Conservation (phyloP, 64 coral and sea anemone species). For the Montipora cactus region DNA sequence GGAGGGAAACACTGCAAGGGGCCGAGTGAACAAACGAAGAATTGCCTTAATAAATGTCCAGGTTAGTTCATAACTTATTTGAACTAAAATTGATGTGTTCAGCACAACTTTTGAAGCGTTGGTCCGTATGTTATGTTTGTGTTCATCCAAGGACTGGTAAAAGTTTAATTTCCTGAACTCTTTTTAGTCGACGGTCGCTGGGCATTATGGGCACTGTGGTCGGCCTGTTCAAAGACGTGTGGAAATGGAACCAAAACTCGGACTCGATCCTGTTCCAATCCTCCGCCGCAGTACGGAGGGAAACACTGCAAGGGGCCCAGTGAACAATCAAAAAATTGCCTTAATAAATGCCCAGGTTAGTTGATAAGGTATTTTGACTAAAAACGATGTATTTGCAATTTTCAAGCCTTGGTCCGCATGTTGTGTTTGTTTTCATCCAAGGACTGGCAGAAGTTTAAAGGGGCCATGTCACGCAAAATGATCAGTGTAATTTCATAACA, state of each 20-base stretch:
- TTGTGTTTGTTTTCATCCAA: neutral
- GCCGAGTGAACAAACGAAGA: conserved; percentile 17
- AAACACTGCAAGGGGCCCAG: neutral
- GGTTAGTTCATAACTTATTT: neutral
- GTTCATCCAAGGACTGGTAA: neutral
- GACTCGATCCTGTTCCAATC: conserved; percentile 50
- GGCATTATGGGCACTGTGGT: conserved; percentile 30
- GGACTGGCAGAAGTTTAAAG: neutral
- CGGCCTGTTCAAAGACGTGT: conserved; percentile 59
- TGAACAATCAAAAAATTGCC: conserved; percentile 12
- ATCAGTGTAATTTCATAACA: too few species aligned
- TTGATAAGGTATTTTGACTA: too few species aligned
- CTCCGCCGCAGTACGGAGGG: conserved; percentile 49
- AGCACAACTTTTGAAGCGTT: neutral
- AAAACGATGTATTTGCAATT: too few species aligned
- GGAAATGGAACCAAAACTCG: conserved; percentile 23
- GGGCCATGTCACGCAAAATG: too few species aligned
- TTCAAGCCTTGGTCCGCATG: neutral
- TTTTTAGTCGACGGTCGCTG: neutral
- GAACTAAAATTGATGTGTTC: too few species aligned
- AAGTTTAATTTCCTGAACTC: neutral
- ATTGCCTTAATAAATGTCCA: neutral
- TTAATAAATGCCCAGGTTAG: neutral
- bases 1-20: conserved; percentile 33
- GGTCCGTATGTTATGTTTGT: neutral